These are phyloP conservation scores for Cassiopea xamachana DNA, from an alignment of 30 jellyfish, hydroid and myxozoan genomes.

Conservation along the genomic window DNA sequence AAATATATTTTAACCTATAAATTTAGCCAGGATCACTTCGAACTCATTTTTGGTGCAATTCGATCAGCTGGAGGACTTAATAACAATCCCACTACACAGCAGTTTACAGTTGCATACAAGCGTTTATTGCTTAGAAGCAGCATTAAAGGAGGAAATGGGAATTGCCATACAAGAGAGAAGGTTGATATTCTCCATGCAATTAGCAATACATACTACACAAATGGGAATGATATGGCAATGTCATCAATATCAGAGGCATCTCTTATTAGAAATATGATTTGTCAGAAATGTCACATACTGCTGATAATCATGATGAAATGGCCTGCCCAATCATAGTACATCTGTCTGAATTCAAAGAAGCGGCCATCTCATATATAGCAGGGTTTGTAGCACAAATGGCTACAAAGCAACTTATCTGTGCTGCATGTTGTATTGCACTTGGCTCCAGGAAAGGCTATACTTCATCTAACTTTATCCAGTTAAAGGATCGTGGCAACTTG, in stretches of 20 bases:
- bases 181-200: constrained; percentile 56
- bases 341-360: not conserved
- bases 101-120: constrained; percentile 61
- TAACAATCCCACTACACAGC: constrained; percentile 70
- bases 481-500: not conserved
- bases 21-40: constrained; percentile 64
- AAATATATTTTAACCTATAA: constrained; percentile 57
- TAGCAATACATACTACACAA: constrained; percentile 31
- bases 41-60: constrained; percentile 68
- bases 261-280: constrained; percentile 40
- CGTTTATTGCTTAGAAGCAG: constrained; percentile 49
- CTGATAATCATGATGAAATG: not conserved
- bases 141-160: constrained; percentile 58
- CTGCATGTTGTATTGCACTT: constrained; percentile 11
- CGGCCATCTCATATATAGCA: not conserved
- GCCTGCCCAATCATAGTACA: not conserved
- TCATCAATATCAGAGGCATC: constrained; percentile 37
- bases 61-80: constrained; percentile 72
- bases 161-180: constrained; percentile 62
- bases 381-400: not conserved
- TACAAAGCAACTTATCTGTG: not conserved
- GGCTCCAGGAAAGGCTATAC: constrained; percentile 1
- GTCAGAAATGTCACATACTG: not conserved
- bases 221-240: constrained; percentile 12
- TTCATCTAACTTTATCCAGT: not conserved